phyloP scores from a whole-genome alignment of 2,113 vertebrate genomes.

The Tragelaphus scriptus region DNA sequence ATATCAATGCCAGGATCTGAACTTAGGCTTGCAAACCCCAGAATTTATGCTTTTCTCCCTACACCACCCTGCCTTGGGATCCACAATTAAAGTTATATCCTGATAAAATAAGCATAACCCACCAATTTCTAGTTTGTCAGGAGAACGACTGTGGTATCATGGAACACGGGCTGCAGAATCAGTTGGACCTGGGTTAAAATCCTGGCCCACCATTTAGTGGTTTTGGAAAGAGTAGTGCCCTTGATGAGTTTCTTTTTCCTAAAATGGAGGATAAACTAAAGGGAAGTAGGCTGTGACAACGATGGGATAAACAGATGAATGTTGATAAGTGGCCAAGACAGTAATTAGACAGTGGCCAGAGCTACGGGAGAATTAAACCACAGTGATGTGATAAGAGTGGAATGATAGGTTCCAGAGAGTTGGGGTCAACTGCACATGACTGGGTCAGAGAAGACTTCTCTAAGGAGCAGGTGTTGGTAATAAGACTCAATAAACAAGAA shows the following conservation, averaged over 20 bases:
- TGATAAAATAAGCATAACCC: neutral
- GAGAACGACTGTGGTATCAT: neutral
- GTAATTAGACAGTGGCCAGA: neutral
- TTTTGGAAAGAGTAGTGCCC: neutral
- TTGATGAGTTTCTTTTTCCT: neutral
- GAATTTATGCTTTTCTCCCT: neutral
- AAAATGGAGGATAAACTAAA: neutral
- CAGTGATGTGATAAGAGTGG: neutral
- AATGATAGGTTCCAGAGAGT: neutral
- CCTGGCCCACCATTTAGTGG: neutral
- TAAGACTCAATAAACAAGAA: neutral
- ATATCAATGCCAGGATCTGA: neutral
- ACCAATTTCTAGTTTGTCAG: neutral
- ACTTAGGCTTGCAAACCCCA: neutral
- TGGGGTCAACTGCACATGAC: neutral
- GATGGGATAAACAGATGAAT: neutral
- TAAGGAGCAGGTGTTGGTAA: neutral
- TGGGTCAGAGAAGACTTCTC: neutral
- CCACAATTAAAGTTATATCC: neutral
- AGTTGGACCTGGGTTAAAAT: neutral
- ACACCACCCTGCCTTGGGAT: neutral
- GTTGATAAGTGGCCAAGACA: neutral
- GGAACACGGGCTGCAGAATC: neutral
- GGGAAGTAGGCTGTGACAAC: too few species aligned
- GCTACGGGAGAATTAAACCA: neutral